Conservation (phyloP, 2,888 invertebrate species). For the Podotricha telesiphe region DNA sequence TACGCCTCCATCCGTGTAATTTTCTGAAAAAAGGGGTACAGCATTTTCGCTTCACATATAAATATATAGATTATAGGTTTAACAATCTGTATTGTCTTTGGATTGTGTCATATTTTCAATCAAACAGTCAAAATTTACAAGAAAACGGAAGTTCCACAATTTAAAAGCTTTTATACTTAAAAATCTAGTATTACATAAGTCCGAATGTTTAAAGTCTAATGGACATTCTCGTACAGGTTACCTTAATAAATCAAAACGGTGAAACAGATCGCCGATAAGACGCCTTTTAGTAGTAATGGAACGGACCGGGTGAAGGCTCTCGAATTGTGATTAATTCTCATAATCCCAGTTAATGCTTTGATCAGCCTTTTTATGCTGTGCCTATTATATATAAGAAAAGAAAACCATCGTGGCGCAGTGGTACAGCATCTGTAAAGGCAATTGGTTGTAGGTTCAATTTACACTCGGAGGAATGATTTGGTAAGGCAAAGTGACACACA, state of each 20-base stretch:
- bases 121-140: too few species aligned
- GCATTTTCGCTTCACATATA: too few species aligned
- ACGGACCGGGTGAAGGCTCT: slow-evolving; percentile 45
- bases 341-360: slow-evolving; percentile 41
- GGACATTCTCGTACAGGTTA: slow-evolving; percentile 48
- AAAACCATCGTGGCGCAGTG: background rate
- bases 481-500: too few species aligned
- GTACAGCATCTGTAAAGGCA: too few species aligned
- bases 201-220: slow-evolving; percentile 25
- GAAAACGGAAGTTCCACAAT: too few species aligned
- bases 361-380: slow-evolving; percentile 37
- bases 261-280: slow-evolving; percentile 64
- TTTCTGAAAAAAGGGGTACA: too few species aligned
- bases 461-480: too few species aligned
- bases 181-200: slow-evolving; percentile 1
- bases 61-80: too few species aligned
- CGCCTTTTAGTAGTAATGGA: slow-evolving; percentile 66
- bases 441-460: too few species aligned
- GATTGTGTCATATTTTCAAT: too few species aligned
- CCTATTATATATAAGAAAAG: slow-evolving; percentile 13
- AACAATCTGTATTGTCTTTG: too few species aligned
- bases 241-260: slow-evolving; percentile 66
- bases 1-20: too few species aligned
- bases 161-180: background rate
- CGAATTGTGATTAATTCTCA: slow-evolving; percentile 41